Evolutionary conservation across 2,113 vertebrate genomes (phyloP), one percentile per base, ranked within the genome.

Genomic region (Parus major): DNA sequence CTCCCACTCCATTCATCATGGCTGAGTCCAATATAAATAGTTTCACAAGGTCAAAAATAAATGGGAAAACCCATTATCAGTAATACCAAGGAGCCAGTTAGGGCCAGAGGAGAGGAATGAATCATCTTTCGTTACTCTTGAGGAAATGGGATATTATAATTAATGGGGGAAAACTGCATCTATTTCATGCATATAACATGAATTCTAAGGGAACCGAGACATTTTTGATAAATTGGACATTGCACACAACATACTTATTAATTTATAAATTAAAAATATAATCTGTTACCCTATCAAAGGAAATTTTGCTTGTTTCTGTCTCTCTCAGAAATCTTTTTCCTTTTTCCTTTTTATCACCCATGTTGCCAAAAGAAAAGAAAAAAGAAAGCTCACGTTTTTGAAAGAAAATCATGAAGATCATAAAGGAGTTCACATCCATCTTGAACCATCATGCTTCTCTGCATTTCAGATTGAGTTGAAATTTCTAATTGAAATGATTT

Each of bases 401-500:
- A 95, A 93, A 55, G 75, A 88, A 96, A 95, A 94, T 95, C 91
- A 89, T 96, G 91, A 90, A 97, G 79, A 96, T 96, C 92, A 88
- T 95, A 95, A 90, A 97, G 72, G 86, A 93, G 94, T 96, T 97
- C 95, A 79, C 97, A 98, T 98, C 96, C 93, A 97, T 98, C 97
- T 97, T 94, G 53, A 95, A 95, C 90, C 95, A 94, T 79, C 72
- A 69, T 83, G 84, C 93, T 76, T 93, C 42, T 83, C 98, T 98
- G 79, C 96, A 97, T 98, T 98, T 98, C 96, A 97, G 98, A 98
- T 97, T 95, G 91, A 98, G 98, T 98, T 98, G 97, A 98, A 98
- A 97, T 98, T 98, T 97, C 98, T 99, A 99, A 99, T 99, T 99
- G 99, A 98, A 98, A 98, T 98, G 88, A 99, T 99, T 99, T 99